phyloP scores from a whole-genome alignment of 2,888 invertebrate genomes.

The Polymixis flavicincta region DNA sequence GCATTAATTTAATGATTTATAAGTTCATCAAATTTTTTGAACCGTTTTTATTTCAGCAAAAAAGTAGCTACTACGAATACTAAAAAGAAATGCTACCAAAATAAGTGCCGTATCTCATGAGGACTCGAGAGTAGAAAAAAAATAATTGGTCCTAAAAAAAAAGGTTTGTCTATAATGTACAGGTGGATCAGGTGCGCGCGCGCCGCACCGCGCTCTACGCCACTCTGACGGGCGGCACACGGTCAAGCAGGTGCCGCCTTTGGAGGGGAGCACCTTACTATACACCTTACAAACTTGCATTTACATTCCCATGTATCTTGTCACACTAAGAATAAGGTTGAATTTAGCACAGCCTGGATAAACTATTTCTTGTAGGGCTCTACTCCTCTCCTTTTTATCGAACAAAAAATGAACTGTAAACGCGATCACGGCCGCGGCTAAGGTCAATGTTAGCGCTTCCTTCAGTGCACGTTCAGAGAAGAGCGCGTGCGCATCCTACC shows the following conservation, averaged over 20 bases:
- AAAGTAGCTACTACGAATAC: constrained; percentile 1
- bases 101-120: constrained; percentile 17
- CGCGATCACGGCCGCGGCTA: constrained; percentile 91
- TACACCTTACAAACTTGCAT: constrained; percentile 84
- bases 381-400: constrained; percentile 91
- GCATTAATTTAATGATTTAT: constrained; percentile 42
- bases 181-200: constrained; percentile 86
- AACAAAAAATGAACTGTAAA: constrained; percentile 91
- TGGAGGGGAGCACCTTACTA: constrained; percentile 90
- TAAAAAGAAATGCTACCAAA: constrained; percentile 26
- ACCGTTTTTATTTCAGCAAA: constrained; percentile 15
- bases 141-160: constrained; percentile 65
- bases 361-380: constrained; percentile 83
- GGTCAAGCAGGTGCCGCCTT: constrained; percentile 88
- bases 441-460: constrained; percentile 91
- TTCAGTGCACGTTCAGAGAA: constrained; percentile 90
- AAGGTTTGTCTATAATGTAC: constrained; percentile 66
- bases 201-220: constrained; percentile 79
- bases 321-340: constrained; percentile 43
- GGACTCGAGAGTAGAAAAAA: constrained; percentile 29
- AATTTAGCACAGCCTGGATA: constrained; percentile 38
- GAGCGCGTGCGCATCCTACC: constrained; percentile 88
- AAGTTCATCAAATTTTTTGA: neutral
- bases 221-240: constrained; percentile 88
- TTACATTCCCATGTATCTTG: constrained; percentile 64